Base-by-base conservation (phyloP, 1,140 invertebrate genomes). In the Maniola jurtina region DNA sequence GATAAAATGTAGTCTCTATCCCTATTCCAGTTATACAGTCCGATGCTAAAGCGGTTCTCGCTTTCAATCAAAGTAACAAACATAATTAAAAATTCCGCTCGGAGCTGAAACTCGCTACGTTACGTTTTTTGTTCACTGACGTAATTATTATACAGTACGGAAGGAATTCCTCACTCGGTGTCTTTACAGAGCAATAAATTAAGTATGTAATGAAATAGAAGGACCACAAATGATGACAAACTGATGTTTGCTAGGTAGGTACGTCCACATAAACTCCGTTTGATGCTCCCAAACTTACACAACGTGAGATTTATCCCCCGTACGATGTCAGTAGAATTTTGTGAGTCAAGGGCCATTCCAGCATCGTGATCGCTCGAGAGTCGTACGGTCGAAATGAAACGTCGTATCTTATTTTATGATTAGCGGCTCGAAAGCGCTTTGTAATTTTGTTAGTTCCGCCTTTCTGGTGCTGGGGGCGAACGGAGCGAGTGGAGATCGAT, bases 381-480 rank as follows among this genome's bases (percentile, higher is more conserved):
- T 83, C 80, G 81, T 88, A 88, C 88, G 85, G 79, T 88, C 84
- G 86, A 88, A 89, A 89, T 90, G 88, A 90, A 90, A 90, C 88
- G 88, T 90, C 88, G 88, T 90, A 90, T 90, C 88, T 90, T 90
- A 89, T 90, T 89, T 90, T 89, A 89, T 90, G 86, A 90, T 90
- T 90, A 90, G 88, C 86, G 88, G 86, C 86, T 89, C 86, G 86
- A 89, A 88, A 89, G 86, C 86, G 86, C 86, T 90, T 88, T 88
- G 86, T 90, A 89, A 90, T 90, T 90, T 89, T 90, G 88, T 89
- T 89, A 89, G 88, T 90, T 90, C 86, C 88, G 88, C 86, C 88
- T 89, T 90, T 90, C 84, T 88, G 88, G 86, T 87, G 86, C 86
- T 87, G 86, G 88, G 85, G 85, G 88, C 88, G 84, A 88, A 81